A percentile compares a stretch with the other conserved stretches of the same genome.
phyloP scores from a whole-genome alignment of 2,797 vertebrate species.

The Caiman crocodilus region DNA sequence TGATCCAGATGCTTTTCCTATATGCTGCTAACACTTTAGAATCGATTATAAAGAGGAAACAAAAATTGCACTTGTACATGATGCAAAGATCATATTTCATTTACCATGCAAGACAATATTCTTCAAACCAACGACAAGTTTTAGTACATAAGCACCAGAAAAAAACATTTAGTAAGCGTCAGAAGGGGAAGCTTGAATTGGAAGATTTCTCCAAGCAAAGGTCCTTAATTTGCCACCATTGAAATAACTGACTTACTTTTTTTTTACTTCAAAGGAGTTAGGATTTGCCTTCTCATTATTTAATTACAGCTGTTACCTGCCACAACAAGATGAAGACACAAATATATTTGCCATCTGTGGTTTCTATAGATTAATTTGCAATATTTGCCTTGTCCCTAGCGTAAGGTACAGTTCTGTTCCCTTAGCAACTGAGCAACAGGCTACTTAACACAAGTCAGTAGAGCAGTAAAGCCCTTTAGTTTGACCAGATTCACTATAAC shows the following conservation, averaged over 20 bases:
- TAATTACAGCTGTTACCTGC: conserved; percentile 11
- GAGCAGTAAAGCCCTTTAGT: background rate
- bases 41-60: conserved; percentile 50
- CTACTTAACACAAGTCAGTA: conserved; percentile 5
- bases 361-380: conserved; percentile 27
- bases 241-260: conserved; percentile 51
- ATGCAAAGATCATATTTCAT: conserved; percentile 72
- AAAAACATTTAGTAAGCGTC: conserved; percentile 48
- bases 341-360: conserved; percentile 34
- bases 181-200: conserved; percentile 47
- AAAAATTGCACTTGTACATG: conserved; percentile 64
- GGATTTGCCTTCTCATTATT: conserved; percentile 14
- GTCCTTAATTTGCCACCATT: conserved; percentile 35
- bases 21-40: conserved; percentile 54
- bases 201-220: conserved; percentile 12
- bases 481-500: conserved; percentile 42
- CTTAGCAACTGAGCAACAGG: background rate
- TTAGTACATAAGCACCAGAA: conserved; percentile 45
- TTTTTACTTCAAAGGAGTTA: conserved; percentile 34
- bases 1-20: conserved; percentile 57
- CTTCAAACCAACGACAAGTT: conserved; percentile 63
- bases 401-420: background rate
- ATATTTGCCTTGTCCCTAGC: background rate
- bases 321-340: conserved; percentile 25
- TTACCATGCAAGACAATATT: conserved; percentile 64